Evolutionary conservation across 2,888 invertebrate species (phyloP), one percentile per base, ranked within the genome.

Genomic region (Euplexia lucipara): DNA sequence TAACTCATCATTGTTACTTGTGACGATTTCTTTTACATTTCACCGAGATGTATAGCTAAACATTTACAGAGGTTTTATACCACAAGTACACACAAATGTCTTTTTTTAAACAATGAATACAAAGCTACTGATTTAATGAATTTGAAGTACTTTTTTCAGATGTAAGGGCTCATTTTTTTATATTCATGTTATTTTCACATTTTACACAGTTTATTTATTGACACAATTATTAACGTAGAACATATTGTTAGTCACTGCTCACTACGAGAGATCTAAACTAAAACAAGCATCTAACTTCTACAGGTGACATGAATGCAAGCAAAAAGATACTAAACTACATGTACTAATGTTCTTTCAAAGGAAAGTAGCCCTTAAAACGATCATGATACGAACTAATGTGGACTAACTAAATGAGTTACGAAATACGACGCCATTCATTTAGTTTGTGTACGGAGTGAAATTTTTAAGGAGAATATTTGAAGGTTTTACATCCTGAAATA

Each of bases 211-310:
- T 10, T 32, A 39, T 41, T 48, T 66, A 62, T 45, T 56, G 45
- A 65, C 56, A 75, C 8, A 42, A 58, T 70, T 61, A 65, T 68
- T 74, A 45, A 71, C 57, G 60, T 58, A 26, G 48, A 52, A 69
- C 32, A 63, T 65, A 65, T 70, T 80, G 86, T 88, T 88, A 88
- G 87, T 87, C 76, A 88, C 85, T 70, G 72, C 72, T 85, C 77
- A 74, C 75, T 67, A 79, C 78, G 68, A 64, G 54, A 51, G 18
- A 16, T 69, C 67, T 75, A 74, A 56, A 79, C 76, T 78, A 83
- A 34, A 47, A 75, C 67, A 81, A 81, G 80, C 78, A 72, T 72
- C 79, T 85, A 85, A 79, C 64, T 70, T 75, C 73, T 78, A 77
- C 75, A 64, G 72, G 82, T 79, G 79, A 76, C 49, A 74, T 71